A percentile compares a stretch with the other conserved stretches of the same genome.
These are phyloP conservation scores for Rallus limicola DNA, from an alignment of 2,113 vertebrate species.

Conservation along the genomic window DNA sequence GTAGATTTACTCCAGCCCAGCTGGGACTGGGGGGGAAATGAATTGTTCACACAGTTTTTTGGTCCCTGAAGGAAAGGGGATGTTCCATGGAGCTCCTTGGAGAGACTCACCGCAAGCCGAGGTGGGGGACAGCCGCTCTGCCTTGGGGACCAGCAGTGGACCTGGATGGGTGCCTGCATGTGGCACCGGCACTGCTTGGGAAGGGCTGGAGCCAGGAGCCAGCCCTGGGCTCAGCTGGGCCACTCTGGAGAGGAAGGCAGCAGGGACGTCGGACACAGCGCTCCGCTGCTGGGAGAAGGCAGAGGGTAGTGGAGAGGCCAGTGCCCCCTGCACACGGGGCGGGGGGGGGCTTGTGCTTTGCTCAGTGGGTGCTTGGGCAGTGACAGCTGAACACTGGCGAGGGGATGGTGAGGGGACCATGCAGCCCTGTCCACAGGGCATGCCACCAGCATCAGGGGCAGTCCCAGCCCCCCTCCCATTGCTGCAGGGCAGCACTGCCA, in stretches of 20 bases:
- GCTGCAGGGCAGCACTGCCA: fast-evolving
- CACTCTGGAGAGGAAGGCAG: constrained; percentile 44
- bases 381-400: fast-evolving
- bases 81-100: not conserved
- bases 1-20: not conserved
- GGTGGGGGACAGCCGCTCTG: constrained; percentile 86
- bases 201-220: constrained; percentile 38
- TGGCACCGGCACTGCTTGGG: not conserved
- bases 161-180: not conserved
- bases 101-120: constrained; percentile 74
- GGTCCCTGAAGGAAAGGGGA: not conserved
- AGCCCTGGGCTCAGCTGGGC: constrained; percentile 10
- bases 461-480: not conserved
- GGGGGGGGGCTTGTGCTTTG: not conserved
- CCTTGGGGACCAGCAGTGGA: constrained; percentile 82
- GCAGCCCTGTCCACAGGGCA: too few relatives aligned
- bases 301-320: not conserved
- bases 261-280: not conserved
- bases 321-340: fast-evolving
- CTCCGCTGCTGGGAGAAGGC: constrained; percentile 58
- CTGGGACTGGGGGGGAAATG: not conserved
- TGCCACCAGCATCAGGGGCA: not conserved
- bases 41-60: not conserved
- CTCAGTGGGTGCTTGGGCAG: fast-evolving
- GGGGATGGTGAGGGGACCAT: not conserved